Conservation (phyloP, 2,797 vertebrate genomes). For the Ptychobarbus kaznakovi region DNA sequence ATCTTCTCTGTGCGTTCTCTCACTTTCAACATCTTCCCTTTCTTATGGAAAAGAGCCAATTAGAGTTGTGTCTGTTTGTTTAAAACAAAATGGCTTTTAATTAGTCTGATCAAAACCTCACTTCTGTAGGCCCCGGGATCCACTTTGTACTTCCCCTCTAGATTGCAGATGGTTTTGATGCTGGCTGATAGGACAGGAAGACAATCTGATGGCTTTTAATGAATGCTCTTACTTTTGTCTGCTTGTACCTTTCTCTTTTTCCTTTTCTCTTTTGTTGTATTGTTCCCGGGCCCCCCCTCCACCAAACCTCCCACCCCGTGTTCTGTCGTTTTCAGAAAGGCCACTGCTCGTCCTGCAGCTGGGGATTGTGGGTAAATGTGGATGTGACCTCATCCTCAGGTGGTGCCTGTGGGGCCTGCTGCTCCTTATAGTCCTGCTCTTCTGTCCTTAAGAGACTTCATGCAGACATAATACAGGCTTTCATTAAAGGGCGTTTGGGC, state of each 20-base stretch:
- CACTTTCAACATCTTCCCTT: constrained; percentile 99
- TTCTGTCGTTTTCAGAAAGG: constrained; percentile 50
- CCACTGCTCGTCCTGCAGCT: constrained; percentile 33
- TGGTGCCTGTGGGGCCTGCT: constrained; percentile 34
- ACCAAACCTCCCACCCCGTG: constrained; percentile 51
- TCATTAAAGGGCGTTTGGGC: constrained; percentile 53
- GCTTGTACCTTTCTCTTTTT: constrained; percentile 74
- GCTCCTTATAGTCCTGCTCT: constrained; percentile 41
- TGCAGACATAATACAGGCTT: constrained; percentile 54
- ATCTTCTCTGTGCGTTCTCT: constrained; percentile 88
- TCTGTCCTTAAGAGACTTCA: constrained; percentile 53
- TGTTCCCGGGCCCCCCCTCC: constrained; percentile 73
- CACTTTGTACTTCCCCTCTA: constrained; percentile 93
- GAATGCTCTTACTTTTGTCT: constrained; percentile 85
- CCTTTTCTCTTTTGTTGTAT: constrained; percentile 69
- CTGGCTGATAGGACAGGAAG: constrained; percentile 92
- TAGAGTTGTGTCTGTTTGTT: constrained; percentile 99
- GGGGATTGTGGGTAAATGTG: constrained; percentile 45
- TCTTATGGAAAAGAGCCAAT: constrained; percentile 99
- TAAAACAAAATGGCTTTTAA: constrained; percentile 99
- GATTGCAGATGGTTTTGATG: constrained; percentile 90
- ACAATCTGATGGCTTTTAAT: constrained; percentile 90
- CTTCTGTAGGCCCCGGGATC: constrained; percentile 89
- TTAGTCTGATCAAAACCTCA: constrained; percentile 97
- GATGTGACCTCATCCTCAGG: constrained; percentile 54